Conservation (phyloP, 2,888 invertebrate species). For the Mythimna lalbum region DNA sequence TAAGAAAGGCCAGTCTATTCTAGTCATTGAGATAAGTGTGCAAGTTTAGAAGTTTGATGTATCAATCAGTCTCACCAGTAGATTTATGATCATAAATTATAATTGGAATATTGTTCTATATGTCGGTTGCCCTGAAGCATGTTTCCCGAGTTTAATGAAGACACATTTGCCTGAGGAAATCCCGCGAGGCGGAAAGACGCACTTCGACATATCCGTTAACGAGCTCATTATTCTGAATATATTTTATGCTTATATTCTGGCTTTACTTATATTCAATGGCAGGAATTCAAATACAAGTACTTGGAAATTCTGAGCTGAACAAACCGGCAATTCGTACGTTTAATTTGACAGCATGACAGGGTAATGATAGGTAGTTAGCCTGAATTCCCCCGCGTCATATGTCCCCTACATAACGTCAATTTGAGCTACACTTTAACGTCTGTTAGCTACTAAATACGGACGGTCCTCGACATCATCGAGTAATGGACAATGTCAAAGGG, state of each 20-base stretch:
- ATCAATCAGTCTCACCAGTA: conserved; percentile 11
- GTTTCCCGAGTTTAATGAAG: conserved; percentile 59
- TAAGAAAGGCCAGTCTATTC: background rate
- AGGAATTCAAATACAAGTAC: conserved; percentile 13
- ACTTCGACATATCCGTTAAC: conserved; percentile 52
- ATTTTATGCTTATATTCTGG: conserved; percentile 28
- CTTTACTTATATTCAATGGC: conserved; percentile 8
- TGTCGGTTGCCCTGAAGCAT: conserved; percentile 33
- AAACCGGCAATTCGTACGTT: conserved; percentile 9
- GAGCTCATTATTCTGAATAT: conserved; percentile 61
- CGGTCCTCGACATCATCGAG: conserved; percentile 34
- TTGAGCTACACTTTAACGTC: conserved; percentile 51
- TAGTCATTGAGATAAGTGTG: conserved; percentile 3
- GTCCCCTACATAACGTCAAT: conserved; percentile 21
- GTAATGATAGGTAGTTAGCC: conserved; percentile 47
- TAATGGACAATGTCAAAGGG: conserved; percentile 35
- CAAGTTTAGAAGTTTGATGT: conserved; percentile 5
- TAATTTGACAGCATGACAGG: conserved; percentile 43
- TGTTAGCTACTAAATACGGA: conserved; percentile 42
- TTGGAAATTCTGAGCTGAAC: background rate
- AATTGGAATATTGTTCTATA: conserved; percentile 36
- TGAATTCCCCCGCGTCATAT: conserved; percentile 34
- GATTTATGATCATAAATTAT: conserved; percentile 11
- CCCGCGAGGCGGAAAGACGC: conserved; percentile 49
- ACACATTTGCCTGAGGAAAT: conserved; percentile 45